Evolutionary conservation across 2,113 vertebrate genomes (phyloP).

Genomic region (Candoia aspera): DNA sequence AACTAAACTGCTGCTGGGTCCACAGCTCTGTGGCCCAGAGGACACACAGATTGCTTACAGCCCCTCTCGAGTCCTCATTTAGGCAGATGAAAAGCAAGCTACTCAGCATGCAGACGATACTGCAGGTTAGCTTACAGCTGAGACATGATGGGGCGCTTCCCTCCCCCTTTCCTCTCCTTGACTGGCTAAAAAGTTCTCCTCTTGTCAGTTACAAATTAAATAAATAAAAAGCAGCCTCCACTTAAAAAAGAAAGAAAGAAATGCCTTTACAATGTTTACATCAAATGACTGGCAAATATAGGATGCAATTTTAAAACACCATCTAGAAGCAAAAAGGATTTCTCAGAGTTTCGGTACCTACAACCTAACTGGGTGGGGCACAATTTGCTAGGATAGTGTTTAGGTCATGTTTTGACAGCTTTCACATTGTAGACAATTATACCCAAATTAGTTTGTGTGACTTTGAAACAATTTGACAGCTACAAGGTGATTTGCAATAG

Average conservation of each 20-base stretch:
- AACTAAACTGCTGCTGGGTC: neutral
- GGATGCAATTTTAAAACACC: constrained; percentile 15
- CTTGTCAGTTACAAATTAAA: constrained; percentile 19
- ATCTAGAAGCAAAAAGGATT: constrained; percentile 33
- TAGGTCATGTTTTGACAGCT: constrained; percentile 1
- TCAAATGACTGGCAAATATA: constrained; percentile 43
- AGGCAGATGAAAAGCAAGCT: constrained; percentile 53
- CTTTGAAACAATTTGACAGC: neutral
- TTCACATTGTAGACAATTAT: neutral
- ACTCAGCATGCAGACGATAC: constrained; percentile 58
- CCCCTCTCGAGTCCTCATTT: constrained; percentile 34
- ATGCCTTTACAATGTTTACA: constrained; percentile 28
- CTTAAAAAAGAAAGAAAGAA: neutral
- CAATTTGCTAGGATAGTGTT: constrained; percentile 48
- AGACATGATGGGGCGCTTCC: constrained; percentile 60
- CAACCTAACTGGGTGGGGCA: constrained; percentile 60
- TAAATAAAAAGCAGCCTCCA: neutral
- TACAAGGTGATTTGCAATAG: neutral
- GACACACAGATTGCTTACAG: constrained; percentile 4
- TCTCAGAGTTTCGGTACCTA: constrained; percentile 48
- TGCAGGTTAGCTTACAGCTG: constrained; percentile 49
- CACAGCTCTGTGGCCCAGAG: neutral
- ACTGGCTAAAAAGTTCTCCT: constrained; percentile 52
- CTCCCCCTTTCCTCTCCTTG: neutral
- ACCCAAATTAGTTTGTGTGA: constrained; percentile 5